Evolutionary conservation across 2,113 vertebrate species (phyloP), one percentile per base, ranked within the genome.

Genomic region (Octodon degus): DNA sequence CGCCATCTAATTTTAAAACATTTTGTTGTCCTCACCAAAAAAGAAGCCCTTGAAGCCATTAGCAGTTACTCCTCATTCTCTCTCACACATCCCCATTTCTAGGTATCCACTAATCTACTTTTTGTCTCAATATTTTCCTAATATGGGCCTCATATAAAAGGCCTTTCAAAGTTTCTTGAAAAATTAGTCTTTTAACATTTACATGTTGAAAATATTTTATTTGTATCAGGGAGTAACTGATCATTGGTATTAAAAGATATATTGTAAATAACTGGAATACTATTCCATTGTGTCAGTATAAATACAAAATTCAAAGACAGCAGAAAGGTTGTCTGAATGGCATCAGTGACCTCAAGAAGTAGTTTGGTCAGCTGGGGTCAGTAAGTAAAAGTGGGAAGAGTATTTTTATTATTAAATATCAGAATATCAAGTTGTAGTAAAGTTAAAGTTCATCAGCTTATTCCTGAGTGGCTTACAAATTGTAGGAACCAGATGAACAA

Each of bases 401-500:
- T 72, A 37, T 77, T 87, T 96, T 95, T 96, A 34, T 37, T 60
- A 37, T 50, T 50, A 37, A 85, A n/a, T 70, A 43, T 88, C 84
- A 93, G 63, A 60, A 4, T 94, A 86, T 92, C 53, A 89, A 37
- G 10, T 89, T 91, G 90, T 40, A 76, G 55, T 55, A 96, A 94
- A 85, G 43, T 88, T 92, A 93, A 88, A 92, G 76, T 24, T 91
- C 72, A 68, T 90, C 27, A 53, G 34, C 13, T 70, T 86, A 83
- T 94, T 94, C 72, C 76, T 97, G 11, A 60, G 95, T 95, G 32
- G 34, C 89, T 95, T 34, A 76, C 86, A 89, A 93, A 91, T 86
- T 76, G 68, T 40, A 96, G 82, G 63, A 89, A 84, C 53, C 40
- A 94, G 32, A 91, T 96, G 80, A 96, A 80, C 90, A 97, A 96